phyloP scores from a whole-genome alignment of 2,797 vertebrate genomes.

The Notamacropus eugenii region DNA sequence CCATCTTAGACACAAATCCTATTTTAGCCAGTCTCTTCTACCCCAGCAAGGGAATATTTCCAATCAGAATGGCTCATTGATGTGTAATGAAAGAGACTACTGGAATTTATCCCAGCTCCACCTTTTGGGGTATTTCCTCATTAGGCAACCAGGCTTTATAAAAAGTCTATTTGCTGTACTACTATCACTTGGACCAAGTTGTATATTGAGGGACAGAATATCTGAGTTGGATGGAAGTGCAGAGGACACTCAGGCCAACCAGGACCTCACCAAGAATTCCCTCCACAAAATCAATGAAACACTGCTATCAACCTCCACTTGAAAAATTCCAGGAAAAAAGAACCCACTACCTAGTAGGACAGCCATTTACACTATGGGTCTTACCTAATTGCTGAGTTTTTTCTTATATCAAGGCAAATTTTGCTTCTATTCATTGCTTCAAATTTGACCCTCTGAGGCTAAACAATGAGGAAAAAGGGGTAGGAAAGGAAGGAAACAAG shows the following conservation, averaged over 20 bases:
- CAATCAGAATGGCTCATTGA: not conserved
- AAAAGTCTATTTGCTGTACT: not conserved
- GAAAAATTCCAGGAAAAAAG: not conserved
- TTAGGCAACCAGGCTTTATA: not conserved
- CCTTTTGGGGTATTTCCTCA: not conserved
- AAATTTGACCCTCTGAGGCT: not conserved
- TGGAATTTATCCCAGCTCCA: not conserved
- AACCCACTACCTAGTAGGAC: not conserved
- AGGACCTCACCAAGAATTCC: not conserved
- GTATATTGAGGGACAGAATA: not conserved
- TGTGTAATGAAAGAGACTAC: not conserved
- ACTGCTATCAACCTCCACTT: not conserved
- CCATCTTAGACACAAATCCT: constrained; percentile 15
- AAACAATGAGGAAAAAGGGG: not conserved
- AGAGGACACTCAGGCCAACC: not conserved
- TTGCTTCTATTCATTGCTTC: not conserved
- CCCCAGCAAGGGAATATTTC: not conserved
- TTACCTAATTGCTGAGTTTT: not conserved
- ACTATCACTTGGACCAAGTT: not conserved
- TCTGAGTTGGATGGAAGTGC: not conserved
- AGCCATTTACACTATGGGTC: not conserved
- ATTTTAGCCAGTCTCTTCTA: not conserved
- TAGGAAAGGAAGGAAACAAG: not conserved
- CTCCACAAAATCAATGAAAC: not conserved
- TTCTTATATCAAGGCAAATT: not conserved